Evolutionary conservation across 2,113 vertebrate genomes (phyloP).

Genomic region (Podocnemis expansa): DNA sequence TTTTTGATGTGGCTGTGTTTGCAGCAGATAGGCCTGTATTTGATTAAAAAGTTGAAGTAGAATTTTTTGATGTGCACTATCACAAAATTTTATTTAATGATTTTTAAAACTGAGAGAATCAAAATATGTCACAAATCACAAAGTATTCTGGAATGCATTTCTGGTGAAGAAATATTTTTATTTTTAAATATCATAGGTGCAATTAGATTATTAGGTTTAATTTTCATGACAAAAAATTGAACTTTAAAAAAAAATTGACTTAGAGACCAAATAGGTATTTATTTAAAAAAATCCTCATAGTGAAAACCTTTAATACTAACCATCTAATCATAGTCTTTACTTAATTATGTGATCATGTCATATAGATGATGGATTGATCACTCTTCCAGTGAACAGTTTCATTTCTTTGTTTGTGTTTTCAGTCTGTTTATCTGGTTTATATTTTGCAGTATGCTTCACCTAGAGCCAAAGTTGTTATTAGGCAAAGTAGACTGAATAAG

Average conservation of each 20-base stretch:
- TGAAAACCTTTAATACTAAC: background rate
- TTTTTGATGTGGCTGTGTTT: fast-evolving
- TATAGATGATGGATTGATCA: background rate
- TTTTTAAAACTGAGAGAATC: background rate
- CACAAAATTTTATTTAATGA: background rate
- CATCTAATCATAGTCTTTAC: background rate
- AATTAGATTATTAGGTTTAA: background rate
- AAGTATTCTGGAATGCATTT: no score
- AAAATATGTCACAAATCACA: no score
- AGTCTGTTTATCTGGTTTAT: background rate
- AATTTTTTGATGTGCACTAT: background rate
- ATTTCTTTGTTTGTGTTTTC: background rate
- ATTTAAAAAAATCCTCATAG: fast-evolving
- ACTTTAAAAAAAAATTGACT: background rate
- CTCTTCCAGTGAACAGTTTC: background rate
- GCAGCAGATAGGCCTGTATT: background rate
- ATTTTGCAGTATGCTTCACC: slow-evolving; percentile 12
- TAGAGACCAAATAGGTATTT: background rate
- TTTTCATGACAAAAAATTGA: background rate
- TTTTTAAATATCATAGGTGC: background rate
- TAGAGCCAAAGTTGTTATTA: background rate
- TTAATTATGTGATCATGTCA: background rate
- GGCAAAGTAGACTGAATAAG: background rate
- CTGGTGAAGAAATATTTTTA: background rate
- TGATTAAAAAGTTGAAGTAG: background rate